A percentile compares a stretch with the other conserved stretches of the same genome.
Conservation (phyloP, 92 coral and sea anemone genomes). For the Phenganax subtilis region DNA sequence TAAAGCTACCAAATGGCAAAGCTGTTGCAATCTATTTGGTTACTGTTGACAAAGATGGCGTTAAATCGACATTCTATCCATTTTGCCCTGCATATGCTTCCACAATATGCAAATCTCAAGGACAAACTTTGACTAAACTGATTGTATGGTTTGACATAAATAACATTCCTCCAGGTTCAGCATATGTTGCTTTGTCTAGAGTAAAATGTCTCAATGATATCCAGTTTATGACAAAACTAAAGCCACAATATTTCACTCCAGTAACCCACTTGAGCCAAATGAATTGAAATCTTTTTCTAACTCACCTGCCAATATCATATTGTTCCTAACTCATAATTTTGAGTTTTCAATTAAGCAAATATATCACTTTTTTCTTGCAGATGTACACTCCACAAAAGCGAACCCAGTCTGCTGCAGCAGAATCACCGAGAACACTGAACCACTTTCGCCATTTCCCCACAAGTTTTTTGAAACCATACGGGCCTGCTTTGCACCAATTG, state of each 20-base stretch:
- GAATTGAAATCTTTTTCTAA: too few species aligned
- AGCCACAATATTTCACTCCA: neutral
- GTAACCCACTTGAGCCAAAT: neutral
- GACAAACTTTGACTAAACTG: neutral
- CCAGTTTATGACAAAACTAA: neutral
- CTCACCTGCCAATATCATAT: too few species aligned
- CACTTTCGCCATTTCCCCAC: neutral
- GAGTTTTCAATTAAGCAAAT: too few species aligned
- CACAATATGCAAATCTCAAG: neutral
- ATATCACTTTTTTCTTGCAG: too few species aligned
- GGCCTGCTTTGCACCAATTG: too few species aligned
- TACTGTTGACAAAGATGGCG: neutral
- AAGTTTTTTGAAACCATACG: neutral
- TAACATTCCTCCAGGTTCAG: neutral
- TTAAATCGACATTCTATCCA: neutral
- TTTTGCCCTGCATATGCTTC: neutral
- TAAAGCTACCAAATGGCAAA: neutral
- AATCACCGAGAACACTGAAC: neutral
- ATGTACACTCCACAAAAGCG: too few species aligned
- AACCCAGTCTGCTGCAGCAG: too few species aligned
- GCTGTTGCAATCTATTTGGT: neutral
- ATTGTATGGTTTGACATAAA: neutral
- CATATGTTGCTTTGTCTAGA: neutral
- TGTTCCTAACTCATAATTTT: too few species aligned
- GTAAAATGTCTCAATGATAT: neutral